Percentiles rank a stretch among this genome's conserved stretches.
phyloP scores from a whole-genome alignment of 64 coral and sea anemone species.

The Montipora foliosa region DNA sequence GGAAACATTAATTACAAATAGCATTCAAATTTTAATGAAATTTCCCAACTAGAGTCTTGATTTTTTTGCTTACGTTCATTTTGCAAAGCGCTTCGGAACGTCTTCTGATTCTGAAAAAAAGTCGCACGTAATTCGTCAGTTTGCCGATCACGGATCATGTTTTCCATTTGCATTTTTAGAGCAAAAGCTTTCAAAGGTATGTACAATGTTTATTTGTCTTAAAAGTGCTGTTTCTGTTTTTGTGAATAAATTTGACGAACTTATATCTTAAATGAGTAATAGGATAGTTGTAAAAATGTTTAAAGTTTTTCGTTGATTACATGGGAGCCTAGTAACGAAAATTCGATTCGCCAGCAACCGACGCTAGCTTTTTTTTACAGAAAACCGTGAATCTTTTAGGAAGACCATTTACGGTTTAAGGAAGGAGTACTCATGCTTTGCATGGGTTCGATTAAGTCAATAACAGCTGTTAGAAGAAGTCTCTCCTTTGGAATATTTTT shows the following conservation, averaged over 20 bases:
- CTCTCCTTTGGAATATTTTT: too few relatives aligned
- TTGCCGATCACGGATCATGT: background rate
- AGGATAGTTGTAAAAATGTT: background rate
- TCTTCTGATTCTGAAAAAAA: background rate
- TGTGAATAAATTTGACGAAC: background rate
- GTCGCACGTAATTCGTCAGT: background rate
- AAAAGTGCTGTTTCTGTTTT: background rate
- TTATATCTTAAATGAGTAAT: background rate
- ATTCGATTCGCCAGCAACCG: background rate
- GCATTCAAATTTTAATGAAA: conserved; percentile 36
- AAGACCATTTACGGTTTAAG: too few relatives aligned
- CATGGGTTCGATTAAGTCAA: too few relatives aligned
- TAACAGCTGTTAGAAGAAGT: too few relatives aligned
- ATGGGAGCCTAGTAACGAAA: background rate
- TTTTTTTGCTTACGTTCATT: background rate
- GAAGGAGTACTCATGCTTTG: too few relatives aligned
- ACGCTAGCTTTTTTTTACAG: background rate
- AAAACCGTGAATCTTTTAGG: too few relatives aligned
- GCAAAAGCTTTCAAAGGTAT: background rate
- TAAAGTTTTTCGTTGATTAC: background rate
- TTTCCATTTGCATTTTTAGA: background rate
- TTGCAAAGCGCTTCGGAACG: background rate
- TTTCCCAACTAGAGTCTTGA: background rate
- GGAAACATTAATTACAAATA: conserved; percentile 44
- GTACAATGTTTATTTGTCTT: background rate